Percentiles rank a stretch among this genome's conserved stretches.
These are phyloP conservation scores for Microctenopoma stevenorrisi DNA, from an alignment of 2,797 vertebrate genomes.

Conservation along the genomic window DNA sequence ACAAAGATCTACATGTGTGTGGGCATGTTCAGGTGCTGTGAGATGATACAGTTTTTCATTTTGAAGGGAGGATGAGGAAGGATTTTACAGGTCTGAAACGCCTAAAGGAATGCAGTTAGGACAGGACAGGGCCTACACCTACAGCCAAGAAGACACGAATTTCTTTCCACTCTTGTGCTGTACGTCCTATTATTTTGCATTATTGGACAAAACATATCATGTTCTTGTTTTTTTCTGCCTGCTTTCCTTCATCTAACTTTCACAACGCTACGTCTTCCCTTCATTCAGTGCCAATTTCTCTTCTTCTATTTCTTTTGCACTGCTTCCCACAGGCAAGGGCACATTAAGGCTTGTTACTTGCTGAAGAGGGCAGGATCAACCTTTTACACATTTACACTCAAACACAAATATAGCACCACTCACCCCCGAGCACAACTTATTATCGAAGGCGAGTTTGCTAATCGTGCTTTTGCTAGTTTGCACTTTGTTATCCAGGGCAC, in stretches of 20 bases:
- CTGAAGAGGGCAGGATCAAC: constrained; percentile 54
- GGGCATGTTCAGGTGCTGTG: too few species aligned
- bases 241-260: background rate
- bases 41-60: background rate
- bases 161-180: too few species aligned
- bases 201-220: too few species aligned
- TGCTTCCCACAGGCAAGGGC: constrained; percentile 72
- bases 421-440: background rate
- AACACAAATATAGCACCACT: constrained; percentile 8
- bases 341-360: constrained; percentile 30
- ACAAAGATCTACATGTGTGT: background rate
- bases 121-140: too few species aligned
- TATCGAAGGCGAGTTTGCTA: constrained; percentile 13
- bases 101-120: too few species aligned
- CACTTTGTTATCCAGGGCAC: constrained; percentile 35
- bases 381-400: constrained; percentile 18
- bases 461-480: constrained; percentile 37
- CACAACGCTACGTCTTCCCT: background rate
- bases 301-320: constrained; percentile 49
- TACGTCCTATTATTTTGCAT: too few species aligned
- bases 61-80: too few species aligned
- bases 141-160: too few species aligned
- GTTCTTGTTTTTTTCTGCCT: background rate
- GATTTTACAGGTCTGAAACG: background rate
- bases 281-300: constrained; percentile 1